Evolutionary conservation across 2,888 invertebrate species (phyloP), one percentile per base, ranked within the genome.

Genomic region (Spodoptera littoralis): DNA sequence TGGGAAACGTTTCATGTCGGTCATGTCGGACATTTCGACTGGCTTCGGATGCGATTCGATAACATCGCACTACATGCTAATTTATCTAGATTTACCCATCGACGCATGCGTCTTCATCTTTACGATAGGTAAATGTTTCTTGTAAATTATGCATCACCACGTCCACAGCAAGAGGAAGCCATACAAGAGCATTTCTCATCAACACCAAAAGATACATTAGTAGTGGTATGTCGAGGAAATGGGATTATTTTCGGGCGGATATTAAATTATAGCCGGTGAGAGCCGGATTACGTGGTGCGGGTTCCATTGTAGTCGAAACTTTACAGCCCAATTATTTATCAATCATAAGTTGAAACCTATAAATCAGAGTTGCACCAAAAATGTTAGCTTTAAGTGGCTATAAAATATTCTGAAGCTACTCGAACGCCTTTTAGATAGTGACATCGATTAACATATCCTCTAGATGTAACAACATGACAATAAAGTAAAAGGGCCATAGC

Each of bases 251-350:
- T 90, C 75, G 89, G 87, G 87, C 94, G 94, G 94, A 94, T 94
- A 93, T 94, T 94, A 92, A 94, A 94, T 94, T 94, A 94, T 91
- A 85, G 83, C 80, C 88, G 87, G 89, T 89, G 87, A 87, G 85
- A 84, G 86, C 85, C 86, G 85, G 85, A 86, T 84, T 84, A 81
- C 77, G 79, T 74, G 87, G 89, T 92, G 91, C 91, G 92, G 93
- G 92, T 79, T 83, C 89, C 78, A 89, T 92, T 92, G 89, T 90
- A 77, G 79, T 61, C 65, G 59, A 71, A 73, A 79, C 59, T 86
- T 86, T 87, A 86, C 79, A 80, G 79, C 79, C 84, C 77, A 80
- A 81, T 77, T 83, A 84, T 84, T 77, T 83, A 84, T 83, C 74
- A 74, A 76, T 76, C 67, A 81, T 62, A 57, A 64, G 65, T 36